Conservation (phyloP, 2,113 vertebrate genomes). For the Psittacara wagleri region DNA sequence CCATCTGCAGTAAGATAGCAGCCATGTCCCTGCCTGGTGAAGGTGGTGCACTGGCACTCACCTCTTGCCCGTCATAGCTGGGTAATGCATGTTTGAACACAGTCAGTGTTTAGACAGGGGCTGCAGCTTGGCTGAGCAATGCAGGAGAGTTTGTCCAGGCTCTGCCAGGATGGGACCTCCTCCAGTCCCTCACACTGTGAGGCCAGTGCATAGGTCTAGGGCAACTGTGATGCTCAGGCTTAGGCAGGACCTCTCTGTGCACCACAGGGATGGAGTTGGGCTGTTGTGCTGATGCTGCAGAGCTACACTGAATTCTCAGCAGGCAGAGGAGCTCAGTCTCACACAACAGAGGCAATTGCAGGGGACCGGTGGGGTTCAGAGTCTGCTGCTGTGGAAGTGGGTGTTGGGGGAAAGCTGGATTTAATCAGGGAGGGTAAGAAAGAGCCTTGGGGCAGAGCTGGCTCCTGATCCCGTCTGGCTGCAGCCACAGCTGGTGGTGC, state of each 20-base stretch:
- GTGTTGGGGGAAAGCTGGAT: background rate
- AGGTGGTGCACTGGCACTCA: rapidly evolving
- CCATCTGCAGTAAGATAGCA: background rate
- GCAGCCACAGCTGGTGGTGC: rapidly evolving
- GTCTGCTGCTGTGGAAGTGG: background rate
- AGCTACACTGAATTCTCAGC: background rate
- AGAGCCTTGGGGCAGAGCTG: background rate
- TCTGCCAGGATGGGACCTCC: background rate
- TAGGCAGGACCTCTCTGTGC: background rate
- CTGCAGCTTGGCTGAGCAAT: background rate
- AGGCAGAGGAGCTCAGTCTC: background rate
- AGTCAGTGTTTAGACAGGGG: rapidly evolving
- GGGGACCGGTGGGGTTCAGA: background rate
- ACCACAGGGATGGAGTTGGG: background rate
- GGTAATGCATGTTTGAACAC: background rate
- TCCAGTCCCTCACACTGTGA: background rate
- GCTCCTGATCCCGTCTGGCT: background rate
- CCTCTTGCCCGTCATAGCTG: background rate
- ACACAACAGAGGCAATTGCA: background rate
- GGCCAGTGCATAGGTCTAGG: background rate
- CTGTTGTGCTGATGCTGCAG: background rate
- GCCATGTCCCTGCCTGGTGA: rapidly evolving
- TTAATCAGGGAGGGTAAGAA: background rate
- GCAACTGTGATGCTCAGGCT: background rate
- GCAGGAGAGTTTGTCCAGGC: background rate